Conservation (phyloP, 2,888 invertebrate genomes). For the Pollenia labialis region DNA sequence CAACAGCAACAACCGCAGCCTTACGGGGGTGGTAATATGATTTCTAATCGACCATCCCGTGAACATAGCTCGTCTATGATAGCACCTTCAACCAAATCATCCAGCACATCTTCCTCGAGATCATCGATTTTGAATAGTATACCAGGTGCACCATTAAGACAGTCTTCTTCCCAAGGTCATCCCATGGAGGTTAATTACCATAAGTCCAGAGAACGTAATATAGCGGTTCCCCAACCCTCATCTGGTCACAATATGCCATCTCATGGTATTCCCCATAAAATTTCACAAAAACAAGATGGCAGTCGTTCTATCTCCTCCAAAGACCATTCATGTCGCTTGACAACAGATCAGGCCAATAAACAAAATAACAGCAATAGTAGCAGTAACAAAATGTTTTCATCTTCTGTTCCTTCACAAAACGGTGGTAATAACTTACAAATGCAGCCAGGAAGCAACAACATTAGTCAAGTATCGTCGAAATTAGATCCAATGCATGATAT, state of each 20-base stretch:
- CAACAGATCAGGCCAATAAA: constrained; percentile 63
- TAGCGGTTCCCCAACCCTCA: constrained; percentile 72
- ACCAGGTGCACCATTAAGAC: constrained; percentile 70
- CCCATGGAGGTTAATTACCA: constrained; percentile 80
- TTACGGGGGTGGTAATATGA: constrained; percentile 71
- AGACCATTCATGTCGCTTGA: constrained; percentile 71
- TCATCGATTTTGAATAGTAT: constrained; percentile 67
- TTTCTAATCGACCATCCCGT: constrained; percentile 77
- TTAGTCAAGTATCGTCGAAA: constrained; percentile 59
- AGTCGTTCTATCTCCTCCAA: constrained; percentile 73
- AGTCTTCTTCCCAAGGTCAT: constrained; percentile 74
- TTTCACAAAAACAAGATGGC: constrained; percentile 77
- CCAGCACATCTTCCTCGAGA: constrained; percentile 72
- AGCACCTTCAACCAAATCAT: constrained; percentile 70
- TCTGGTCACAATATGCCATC: constrained; percentile 74
- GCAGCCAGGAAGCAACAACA: constrained; percentile 69
- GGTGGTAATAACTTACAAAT: constrained; percentile 71
- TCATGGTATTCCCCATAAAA: constrained; percentile 76
- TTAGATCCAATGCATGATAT: constrained; percentile 72
- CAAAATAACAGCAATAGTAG: constrained; percentile 52
- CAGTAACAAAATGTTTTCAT: constrained; percentile 78
- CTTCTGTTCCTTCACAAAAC: constrained; percentile 70
- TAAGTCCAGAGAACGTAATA: constrained; percentile 78
- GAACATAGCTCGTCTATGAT: constrained; percentile 76
- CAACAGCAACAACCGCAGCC: constrained; percentile 75